Percentiles rank a stretch among this genome's conserved stretches.
phyloP scores from a whole-genome alignment of 2,888 invertebrate species.

The Ernsta delagoae region DNA sequence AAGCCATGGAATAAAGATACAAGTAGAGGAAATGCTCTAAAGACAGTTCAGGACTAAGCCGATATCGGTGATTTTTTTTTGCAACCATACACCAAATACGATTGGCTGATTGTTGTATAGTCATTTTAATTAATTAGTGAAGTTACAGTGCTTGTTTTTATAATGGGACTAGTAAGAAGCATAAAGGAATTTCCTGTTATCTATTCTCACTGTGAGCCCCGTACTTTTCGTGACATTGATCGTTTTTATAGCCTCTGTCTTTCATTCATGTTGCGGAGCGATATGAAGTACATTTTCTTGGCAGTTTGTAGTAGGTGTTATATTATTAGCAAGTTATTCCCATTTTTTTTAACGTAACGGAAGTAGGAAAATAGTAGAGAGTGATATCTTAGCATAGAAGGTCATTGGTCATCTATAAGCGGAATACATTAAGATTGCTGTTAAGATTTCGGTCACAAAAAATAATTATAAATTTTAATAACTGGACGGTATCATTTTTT shows the following conservation, averaged over 20 bases:
- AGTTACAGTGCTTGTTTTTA: too few species aligned
- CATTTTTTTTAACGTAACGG: neutral
- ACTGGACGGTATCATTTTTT: too few species aligned
- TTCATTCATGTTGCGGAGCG: slow-evolving; percentile 25
- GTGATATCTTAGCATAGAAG: neutral
- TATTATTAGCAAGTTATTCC: neutral
- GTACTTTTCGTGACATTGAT: slow-evolving; percentile 15
- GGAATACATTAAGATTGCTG: neutral
- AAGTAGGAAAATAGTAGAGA: neutral
- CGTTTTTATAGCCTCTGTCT: slow-evolving; percentile 25
- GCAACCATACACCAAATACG: too few species aligned
- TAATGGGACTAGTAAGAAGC: too few species aligned
- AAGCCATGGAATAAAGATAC: neutral
- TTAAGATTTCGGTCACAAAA: neutral
- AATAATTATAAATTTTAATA: neutral
- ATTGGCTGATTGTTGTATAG: too few species aligned
- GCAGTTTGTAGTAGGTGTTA: slow-evolving; percentile 1
- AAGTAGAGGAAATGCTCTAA: neutral
- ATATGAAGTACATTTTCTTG: neutral
- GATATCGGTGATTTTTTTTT: neutral
- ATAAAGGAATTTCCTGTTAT: neutral
- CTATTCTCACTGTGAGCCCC: neutral
- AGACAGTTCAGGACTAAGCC: neutral
- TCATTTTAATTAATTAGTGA: too few species aligned
- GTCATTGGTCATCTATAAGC: slow-evolving; percentile 9